These are phyloP conservation scores for Cacatua alba DNA, from an alignment of 2,113 vertebrate genomes.

Conservation along the genomic window DNA sequence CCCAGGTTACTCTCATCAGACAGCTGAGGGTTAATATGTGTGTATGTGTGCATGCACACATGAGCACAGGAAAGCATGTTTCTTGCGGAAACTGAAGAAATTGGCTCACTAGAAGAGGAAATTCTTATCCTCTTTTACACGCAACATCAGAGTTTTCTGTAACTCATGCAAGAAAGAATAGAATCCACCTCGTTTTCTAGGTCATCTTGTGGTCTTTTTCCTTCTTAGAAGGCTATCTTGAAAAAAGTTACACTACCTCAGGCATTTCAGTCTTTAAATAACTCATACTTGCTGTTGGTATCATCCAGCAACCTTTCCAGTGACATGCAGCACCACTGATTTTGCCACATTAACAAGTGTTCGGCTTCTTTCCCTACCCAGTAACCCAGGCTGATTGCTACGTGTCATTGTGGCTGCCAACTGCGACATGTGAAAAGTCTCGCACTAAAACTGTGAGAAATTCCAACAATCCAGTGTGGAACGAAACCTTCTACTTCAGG, in stretches of 20 bases:
- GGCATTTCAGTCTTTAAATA: neutral
- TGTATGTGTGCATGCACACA: neutral
- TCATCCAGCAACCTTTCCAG: neutral
- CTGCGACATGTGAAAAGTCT: slow-evolving; percentile 64
- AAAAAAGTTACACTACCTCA: neutral
- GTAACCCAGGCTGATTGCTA: slow-evolving; percentile 84
- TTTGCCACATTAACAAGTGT: neutral
- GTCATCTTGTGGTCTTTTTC: neutral
- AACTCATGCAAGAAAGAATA: neutral
- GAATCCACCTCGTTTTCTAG: neutral
- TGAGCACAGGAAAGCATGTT: neutral
- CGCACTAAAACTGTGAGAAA: slow-evolving; percentile 82
- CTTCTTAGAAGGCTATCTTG: neutral
- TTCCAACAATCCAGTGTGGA: slow-evolving; percentile 81
- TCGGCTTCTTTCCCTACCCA: slow-evolving; percentile 4
- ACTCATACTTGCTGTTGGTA: neutral
- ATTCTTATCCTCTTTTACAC: neutral
- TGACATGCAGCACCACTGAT: neutral
- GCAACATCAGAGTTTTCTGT: neutral
- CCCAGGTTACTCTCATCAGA: neutral
- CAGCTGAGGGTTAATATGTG: neutral
- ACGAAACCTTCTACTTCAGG: slow-evolving; percentile 84
- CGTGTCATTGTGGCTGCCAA: slow-evolving; percentile 81
- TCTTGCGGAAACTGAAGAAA: neutral
- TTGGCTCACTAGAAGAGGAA: neutral